Evolutionary conservation across 1,140 invertebrate species (phyloP), one percentile per base, ranked within the genome.

Genomic region (Drosophila saltans): DNA sequence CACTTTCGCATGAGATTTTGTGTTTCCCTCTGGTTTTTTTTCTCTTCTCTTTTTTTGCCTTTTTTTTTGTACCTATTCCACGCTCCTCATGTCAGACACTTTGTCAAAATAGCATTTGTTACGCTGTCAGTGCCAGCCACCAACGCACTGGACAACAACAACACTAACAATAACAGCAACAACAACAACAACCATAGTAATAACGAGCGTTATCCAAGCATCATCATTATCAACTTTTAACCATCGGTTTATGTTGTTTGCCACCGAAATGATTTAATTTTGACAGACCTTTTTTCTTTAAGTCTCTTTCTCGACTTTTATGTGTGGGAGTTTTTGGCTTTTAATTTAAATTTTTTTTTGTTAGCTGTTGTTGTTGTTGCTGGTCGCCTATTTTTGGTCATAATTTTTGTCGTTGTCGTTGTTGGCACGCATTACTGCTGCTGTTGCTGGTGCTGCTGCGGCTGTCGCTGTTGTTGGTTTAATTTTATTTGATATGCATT

Each of bases 191-290:
- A 66, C 66, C 82, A 78, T 70, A 86, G 80, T 86, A 88, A 88
- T 80, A 88, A 89, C 83, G 80, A 88, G 80, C 83, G 84, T 86
- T 86, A 86, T 86, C 83, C 83, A 86, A 86, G 83, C 83, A 86
- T 86, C 83, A 86, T 89, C 84, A 89, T 89, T 89, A 89, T 89
- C 84, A 90, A 84, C 84, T 89, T 84, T 89, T 89, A 89, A 89
- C 84, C 85, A 89, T 89, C 84, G 84, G 84, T 88, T 89, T 84
- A 89, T 84, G 84, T 84, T 89, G 84, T 89, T 82, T 89, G 84
- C 84, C 85, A 89, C 84, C 75, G 84, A 89, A 89, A 89, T 89
- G 84, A 89, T 89, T 89, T 89, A 89, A 89, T 89, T 89, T 89
- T 89, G 84, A 89, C 84, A 89, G 84, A 89, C 80, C 74, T 89